Percentiles rank a stretch among this genome's conserved stretches.
These are phyloP conservation scores for Calycopis cecrops DNA, from an alignment of 1,140 invertebrate species.

Conservation along the genomic window DNA sequence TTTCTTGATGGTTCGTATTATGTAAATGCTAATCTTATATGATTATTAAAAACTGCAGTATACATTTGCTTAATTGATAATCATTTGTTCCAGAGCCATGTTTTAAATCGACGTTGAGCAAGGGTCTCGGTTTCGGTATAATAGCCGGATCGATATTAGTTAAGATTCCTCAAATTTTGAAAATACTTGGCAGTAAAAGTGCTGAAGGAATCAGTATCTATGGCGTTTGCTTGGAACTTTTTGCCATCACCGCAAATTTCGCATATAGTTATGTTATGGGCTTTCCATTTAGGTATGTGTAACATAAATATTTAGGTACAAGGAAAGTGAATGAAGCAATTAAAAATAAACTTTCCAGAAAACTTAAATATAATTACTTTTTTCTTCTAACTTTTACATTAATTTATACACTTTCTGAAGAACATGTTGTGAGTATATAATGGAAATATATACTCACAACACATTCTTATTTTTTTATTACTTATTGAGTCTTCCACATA, in stretches of 20 bases:
- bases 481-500: no score
- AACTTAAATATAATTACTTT: no score
- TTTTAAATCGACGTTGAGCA: conserved; percentile 90
- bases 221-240: conserved; percentile 89
- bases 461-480: no score
- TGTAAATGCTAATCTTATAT: conserved; percentile 2
- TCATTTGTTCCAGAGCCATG: conserved; percentile 82
- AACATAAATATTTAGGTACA: no score
- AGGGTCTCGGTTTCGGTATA: conserved; percentile 89
- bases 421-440: no score
- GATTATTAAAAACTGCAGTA: conserved; percentile 4
- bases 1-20: conserved; percentile 82
- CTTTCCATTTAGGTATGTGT: conserved; percentile 92
- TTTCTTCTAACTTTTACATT: no score
- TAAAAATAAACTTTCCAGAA: no score
- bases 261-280: conserved; percentile 90
- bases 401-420: no score
- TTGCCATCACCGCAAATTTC: conserved; percentile 90
- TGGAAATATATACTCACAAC: no score
- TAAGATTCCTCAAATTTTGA: conserved; percentile 96
- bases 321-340: no score
- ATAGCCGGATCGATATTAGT: conserved; percentile 93
- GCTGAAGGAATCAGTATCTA: conserved; percentile 93
- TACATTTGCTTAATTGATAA: conserved; percentile 9
- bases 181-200: conserved; percentile 89